Evolutionary conservation across 1,140 invertebrate species (phyloP).

Genomic region (Meloidogyne floridensis): DNA sequence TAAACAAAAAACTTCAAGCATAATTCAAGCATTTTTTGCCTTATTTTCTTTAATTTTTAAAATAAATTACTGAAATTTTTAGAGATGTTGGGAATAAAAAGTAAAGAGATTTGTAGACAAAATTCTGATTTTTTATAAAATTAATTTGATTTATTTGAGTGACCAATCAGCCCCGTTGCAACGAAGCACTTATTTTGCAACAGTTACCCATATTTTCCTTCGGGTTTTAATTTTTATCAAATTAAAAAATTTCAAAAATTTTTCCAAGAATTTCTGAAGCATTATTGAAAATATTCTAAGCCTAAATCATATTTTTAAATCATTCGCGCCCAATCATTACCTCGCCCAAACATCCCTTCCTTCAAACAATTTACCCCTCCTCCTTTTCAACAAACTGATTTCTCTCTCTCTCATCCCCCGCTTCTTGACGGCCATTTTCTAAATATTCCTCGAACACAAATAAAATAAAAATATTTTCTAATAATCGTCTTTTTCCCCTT

Average conservation of each 20-base stretch:
- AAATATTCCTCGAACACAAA: too few species aligned
- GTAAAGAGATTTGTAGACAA: not conserved
- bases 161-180: not conserved
- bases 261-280: not conserved
- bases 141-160: not conserved
- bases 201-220: not conserved
- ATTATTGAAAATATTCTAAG: too few species aligned
- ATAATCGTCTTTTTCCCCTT: too few species aligned
- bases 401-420: too few species aligned
- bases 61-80: not conserved
- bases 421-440: too few species aligned
- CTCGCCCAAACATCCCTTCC: too few species aligned
- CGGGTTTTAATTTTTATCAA: not conserved
- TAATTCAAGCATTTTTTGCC: not conserved
- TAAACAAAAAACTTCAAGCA: not conserved
- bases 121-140: not conserved
- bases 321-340: too few species aligned
- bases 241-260: not conserved
- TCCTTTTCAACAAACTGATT: too few species aligned
- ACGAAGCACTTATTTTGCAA: not conserved
- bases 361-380: too few species aligned
- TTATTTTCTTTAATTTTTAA: not conserved
- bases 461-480: too few species aligned
- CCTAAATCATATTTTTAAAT: too few species aligned
- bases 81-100: not conserved